Base-by-base conservation (phyloP, 2,797 vertebrate species). In the Limnodromus scolopaceus region DNA sequence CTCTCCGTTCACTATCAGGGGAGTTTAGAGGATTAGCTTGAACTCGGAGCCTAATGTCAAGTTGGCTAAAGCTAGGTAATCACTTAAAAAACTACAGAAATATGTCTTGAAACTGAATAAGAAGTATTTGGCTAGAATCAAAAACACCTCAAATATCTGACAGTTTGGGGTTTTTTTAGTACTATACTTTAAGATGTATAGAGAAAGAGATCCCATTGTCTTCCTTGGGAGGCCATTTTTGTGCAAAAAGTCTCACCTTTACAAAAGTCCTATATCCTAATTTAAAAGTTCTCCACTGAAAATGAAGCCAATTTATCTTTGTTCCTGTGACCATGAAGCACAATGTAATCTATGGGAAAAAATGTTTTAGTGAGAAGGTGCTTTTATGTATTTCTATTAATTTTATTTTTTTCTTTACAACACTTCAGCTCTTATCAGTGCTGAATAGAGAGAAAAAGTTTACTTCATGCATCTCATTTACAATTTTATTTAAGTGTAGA, bases 381-480 rank as follows among this genome's bases (percentile, higher is more conserved):
- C 36, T 82, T 93, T 68, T n/a, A 87, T 88, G 6, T 36, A 30
- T 84, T 79, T 84, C 23, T 84, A 60, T 65, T 84, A 0, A 27
- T 72, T 80, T 81, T 41, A 2, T 39, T 43, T 66, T 82, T 71
- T 57, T 27, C 17, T 64, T 81, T 34, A 81, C 11, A 80, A 81
- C 75, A 23, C 6, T 28, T 70, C 64, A 27, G n/a, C 25, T 39
- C 32, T 75, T 91, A 78, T 92, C 81, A 46, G 30, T 30, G 34
- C 32, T 61, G 57, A 87, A 87, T 68, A 92, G 41, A 84, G 45
- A 63, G 38, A 17, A 81, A 65, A 94, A 74, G 22, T 94, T 92
- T 85, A 60, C 77, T 89, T 92, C 28, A 68, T 75, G 39, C 71
- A 45, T 75, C 48, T 92, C 13, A 89, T 89, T 92, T 96, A 71